Evolutionary conservation across 2,888 invertebrate genomes (phyloP).

Genomic region (Drosophila subquinaria): DNA sequence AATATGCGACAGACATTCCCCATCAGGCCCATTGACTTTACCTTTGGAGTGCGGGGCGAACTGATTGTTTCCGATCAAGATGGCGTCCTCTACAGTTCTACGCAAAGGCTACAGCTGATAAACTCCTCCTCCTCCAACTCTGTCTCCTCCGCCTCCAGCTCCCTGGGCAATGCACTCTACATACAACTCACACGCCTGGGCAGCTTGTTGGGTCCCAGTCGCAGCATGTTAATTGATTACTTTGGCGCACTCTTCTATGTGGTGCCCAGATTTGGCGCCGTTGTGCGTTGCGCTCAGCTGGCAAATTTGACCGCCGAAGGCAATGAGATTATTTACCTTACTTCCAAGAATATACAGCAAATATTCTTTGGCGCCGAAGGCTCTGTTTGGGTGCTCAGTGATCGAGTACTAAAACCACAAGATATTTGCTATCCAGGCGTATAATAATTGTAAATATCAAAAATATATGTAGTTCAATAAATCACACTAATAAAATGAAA

Average conservation of each 20-base stretch:
- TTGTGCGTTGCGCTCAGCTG: slow-evolving; percentile 74
- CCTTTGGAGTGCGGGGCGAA: slow-evolving; percentile 75
- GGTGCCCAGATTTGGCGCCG: slow-evolving; percentile 83
- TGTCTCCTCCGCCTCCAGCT: background rate
- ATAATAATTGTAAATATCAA: slow-evolving; percentile 12
- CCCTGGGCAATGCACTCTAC: background rate
- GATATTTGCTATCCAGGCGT: slow-evolving; percentile 79
- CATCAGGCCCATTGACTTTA: slow-evolving; percentile 77
- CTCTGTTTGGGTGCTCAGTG: slow-evolving; percentile 82
- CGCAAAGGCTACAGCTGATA: slow-evolving; percentile 22
- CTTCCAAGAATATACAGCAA: slow-evolving; percentile 83
- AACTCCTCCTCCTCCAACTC: background rate
- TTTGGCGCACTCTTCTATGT: slow-evolving; percentile 81
- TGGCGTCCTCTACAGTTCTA: slow-evolving; percentile 71
- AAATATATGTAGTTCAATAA: background rate
- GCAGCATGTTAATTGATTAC: slow-evolving; percentile 73
- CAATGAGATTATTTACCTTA: slow-evolving; percentile 83
- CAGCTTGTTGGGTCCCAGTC: slow-evolving; percentile 76
- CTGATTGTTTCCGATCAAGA: slow-evolving; percentile 80
- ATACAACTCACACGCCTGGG: slow-evolving; percentile 71
- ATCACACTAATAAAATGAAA: background rate
- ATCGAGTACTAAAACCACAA: slow-evolving; percentile 77
- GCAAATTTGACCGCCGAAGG: slow-evolving; percentile 80
- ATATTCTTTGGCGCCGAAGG: slow-evolving; percentile 80
- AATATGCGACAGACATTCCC: slow-evolving; percentile 73